Evolutionary conservation across 2,888 invertebrate species (phyloP).

Genomic region (Autographa gamma): DNA sequence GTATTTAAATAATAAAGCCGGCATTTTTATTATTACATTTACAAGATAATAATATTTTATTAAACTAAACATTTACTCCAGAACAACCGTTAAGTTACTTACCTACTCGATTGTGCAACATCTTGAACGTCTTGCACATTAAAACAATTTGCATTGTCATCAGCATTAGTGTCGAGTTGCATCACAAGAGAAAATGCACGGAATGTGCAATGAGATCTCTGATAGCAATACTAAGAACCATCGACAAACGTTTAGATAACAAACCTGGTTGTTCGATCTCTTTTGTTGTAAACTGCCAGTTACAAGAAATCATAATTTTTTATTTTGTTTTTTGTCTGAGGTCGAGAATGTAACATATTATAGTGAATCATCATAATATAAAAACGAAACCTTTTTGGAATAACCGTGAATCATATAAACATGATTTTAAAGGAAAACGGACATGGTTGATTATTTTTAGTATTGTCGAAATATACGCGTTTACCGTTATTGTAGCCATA

Average conservation of each 20-base stretch:
- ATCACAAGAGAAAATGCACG: constrained; percentile 24
- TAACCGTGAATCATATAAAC: not conserved
- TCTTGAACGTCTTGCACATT: not conserved
- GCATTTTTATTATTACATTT: too few species aligned
- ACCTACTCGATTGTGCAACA: not conserved
- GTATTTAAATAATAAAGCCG: too few species aligned
- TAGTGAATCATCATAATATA: not conserved
- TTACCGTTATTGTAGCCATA: too few species aligned
- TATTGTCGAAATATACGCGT: too few species aligned
- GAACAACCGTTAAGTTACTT: too few species aligned
- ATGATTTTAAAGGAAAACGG: too few species aligned
- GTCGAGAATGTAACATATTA: not conserved
- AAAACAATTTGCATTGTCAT: constrained; percentile 5
- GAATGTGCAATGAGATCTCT: constrained; percentile 12
- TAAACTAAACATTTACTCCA: too few species aligned
- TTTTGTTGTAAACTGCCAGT: constrained; percentile 1
- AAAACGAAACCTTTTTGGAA: not conserved
- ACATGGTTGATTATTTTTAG: too few species aligned
- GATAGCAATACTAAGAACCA: constrained; percentile 13
- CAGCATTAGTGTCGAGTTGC: constrained; percentile 13
- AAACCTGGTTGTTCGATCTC: constrained; percentile 4
- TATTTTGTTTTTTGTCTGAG: not conserved
- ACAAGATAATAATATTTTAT: too few species aligned
- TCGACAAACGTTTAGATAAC: constrained; percentile 4
- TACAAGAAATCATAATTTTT: not conserved